Evolutionary conservation across 2,113 vertebrate species (phyloP), one percentile per base, ranked within the genome.

Genomic region (Dipodomys stephensi): DNA sequence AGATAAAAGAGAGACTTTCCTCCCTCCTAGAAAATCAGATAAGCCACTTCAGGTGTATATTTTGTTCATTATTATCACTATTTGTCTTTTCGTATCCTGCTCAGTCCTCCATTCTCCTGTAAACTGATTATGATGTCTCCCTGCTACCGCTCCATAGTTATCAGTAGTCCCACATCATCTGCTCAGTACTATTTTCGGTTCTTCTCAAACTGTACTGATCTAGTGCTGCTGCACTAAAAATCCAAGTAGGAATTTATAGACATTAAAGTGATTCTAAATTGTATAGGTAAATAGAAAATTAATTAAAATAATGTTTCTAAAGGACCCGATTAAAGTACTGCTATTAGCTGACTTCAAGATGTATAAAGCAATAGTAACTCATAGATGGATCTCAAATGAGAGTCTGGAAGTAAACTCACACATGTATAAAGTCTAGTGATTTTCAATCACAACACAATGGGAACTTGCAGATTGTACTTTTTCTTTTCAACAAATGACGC

Each of bases 1-100:
- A 99, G 82, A 98, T 99, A 97, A 99, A 99, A 97, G 98, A 98
- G 73, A 98, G 98, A 74, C 98, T 99, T 84, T 97, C 99, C 57
- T 95, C 97, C 57, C 98, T 99, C 79, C 98, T 99, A 90, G 99
- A 99, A 97, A 99, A 99, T 94, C 99, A 99, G 96, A 99, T 99
- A 98, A 99, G 99, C 81, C 99, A 99, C 97, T 99, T 99, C 94
- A 99, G 99, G 99, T 99, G 97, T 87, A 87, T 97, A 2, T 60
- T 79, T 83, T 53, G 39, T 91, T 95, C 83, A 22, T 94, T 93
- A 53, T 67, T 62, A 20, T 4, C 60, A 67, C 16, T 84, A 19
- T 92, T 86, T 91, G 12, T 83, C 79, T 82, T 72, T 32, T 23
- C 62, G 20, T 71, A 5, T 76, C 20, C 68, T 28, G 23, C n/a